Conservation (phyloP, 2,888 invertebrate species). For the Aelia acuminata region DNA sequence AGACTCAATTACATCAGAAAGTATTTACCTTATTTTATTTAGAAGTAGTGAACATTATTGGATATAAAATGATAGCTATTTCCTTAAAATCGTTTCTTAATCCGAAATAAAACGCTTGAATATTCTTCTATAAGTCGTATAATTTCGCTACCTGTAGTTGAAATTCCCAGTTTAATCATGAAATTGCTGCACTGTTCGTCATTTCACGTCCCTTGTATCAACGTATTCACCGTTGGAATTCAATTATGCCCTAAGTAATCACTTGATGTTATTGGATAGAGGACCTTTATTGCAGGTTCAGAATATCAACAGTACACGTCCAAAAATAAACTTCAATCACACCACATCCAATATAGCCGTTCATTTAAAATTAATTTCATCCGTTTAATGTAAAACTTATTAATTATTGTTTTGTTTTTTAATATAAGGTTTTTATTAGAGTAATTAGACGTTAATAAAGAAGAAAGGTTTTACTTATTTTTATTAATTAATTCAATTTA, state of each 20-base stretch:
- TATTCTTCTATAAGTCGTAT: not conserved
- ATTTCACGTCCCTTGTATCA: slow-evolving; percentile 25
- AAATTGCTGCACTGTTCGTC: slow-evolving; percentile 16
- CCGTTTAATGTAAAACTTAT: too few species aligned
- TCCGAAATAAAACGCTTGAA: not conserved
- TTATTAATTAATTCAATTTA: too few species aligned
- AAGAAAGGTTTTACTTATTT: too few species aligned
- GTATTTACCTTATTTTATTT: too few species aligned
- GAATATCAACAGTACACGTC: not conserved
- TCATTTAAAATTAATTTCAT: not conserved
- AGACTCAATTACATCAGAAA: too few species aligned
- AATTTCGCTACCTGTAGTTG: slow-evolving; percentile 13
- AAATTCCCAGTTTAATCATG: slow-evolving; percentile 23
- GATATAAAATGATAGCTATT: not conserved
- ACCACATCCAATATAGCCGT: not conserved
- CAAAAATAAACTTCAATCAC: not conserved
- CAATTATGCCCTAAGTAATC: slow-evolving; percentile 38
- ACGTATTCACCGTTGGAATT: slow-evolving; percentile 9
- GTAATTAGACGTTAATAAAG: too few species aligned
- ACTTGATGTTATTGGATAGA: slow-evolving; percentile 35
- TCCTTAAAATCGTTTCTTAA: not conserved
- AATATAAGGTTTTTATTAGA: too few species aligned
- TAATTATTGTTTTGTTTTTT: too few species aligned
- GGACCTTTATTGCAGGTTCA: not conserved
- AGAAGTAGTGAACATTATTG: too few species aligned